Percentiles rank a stretch among this genome's conserved stretches.
phyloP scores from a whole-genome alignment of 2,113 vertebrate genomes.

The Crotalus helleri region DNA sequence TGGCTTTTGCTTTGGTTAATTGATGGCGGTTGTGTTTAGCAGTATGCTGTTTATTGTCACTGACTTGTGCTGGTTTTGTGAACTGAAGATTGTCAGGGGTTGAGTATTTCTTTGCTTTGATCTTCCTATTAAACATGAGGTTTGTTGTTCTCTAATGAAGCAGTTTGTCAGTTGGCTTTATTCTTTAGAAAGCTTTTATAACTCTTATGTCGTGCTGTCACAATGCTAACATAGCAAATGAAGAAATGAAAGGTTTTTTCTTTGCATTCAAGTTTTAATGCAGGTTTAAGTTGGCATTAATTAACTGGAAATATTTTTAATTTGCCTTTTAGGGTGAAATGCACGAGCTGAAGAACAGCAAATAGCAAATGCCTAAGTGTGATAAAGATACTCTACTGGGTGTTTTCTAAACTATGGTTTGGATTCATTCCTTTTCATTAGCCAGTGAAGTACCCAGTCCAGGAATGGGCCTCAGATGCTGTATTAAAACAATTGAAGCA shows the following conservation, averaged over 20 bases:
- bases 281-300: background rate
- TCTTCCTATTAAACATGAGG: background rate
- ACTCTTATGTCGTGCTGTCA: background rate
- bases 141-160: background rate
- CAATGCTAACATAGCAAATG: background rate
- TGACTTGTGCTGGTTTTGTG: background rate
- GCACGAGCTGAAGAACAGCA: background rate
- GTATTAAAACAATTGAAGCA: background rate
- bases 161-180: background rate
- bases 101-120: background rate
- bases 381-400: background rate
- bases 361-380: background rate
- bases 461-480: background rate
- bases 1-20: conserved; percentile 20
- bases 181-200: background rate
- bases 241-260: background rate
- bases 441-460: background rate
- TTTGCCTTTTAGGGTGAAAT: background rate
- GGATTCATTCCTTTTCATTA: background rate
- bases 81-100: background rate
- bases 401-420: background rate
- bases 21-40: background rate
- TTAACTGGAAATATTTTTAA: background rate
- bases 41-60: conserved; percentile 1
- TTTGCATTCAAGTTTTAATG: background rate